Evolutionary conservation across 2,113 vertebrate species (phyloP).

Genomic region (Nestor notabilis): DNA sequence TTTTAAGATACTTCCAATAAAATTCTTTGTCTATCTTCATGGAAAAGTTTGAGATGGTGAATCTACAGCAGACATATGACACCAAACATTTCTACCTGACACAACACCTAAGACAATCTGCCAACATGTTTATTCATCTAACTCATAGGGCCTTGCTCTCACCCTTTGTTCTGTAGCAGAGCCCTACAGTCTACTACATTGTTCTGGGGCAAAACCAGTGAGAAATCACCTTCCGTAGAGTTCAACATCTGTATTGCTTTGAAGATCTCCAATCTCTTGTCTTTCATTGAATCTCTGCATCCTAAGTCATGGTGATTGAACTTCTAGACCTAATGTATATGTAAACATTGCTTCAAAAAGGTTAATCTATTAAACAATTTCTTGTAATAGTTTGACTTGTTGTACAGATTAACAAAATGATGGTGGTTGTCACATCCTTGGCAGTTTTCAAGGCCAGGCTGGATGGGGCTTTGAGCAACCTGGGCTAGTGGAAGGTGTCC

Average conservation of each 20-base stretch:
- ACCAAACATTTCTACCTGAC: fast-evolving
- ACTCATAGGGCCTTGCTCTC: neutral
- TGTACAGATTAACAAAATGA: neutral
- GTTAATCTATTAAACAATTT: neutral
- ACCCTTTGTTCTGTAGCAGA: neutral
- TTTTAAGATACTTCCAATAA: neutral
- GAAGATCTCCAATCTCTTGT: neutral
- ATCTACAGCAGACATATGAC: neutral
- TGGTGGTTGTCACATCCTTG: neutral
- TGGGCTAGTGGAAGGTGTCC: neutral
- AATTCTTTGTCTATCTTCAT: neutral
- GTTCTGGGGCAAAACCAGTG: neutral
- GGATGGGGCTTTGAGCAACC: neutral
- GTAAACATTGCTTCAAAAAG: neutral
- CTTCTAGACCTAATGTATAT: fast-evolving
- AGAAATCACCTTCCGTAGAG: neutral
- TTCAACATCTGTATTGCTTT: neutral
- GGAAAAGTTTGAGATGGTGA: neutral
- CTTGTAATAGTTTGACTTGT: neutral
- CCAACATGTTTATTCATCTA: neutral
- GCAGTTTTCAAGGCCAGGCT: neutral
- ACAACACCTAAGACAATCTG: neutral
- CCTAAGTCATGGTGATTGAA: neutral
- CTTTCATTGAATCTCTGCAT: neutral
- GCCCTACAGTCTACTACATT: neutral